Conservation (phyloP, 2,797 vertebrate genomes). For the Leptodactylus fallax region DNA sequence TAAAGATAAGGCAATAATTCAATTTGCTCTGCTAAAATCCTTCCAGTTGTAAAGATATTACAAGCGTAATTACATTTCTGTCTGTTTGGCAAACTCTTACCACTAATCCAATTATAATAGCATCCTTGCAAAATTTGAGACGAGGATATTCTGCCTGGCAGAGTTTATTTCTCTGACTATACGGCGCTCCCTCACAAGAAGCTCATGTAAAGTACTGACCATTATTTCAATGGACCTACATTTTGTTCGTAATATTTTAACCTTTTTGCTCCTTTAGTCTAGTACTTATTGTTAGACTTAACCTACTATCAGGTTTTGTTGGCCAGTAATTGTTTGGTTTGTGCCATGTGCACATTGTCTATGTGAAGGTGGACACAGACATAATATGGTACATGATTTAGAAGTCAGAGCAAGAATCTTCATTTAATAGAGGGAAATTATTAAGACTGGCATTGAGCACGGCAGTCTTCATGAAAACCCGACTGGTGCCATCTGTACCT, state of each 20-base stretch:
- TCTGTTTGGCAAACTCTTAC: slow-evolving; percentile 38
- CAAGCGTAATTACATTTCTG: slow-evolving; percentile 37
- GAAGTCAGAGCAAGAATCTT: too few species aligned
- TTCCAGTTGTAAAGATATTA: slow-evolving; percentile 41
- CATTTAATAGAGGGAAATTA: too few species aligned
- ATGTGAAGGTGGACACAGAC: too few species aligned
- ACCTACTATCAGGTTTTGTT: too few species aligned
- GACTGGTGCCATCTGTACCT: too few species aligned
- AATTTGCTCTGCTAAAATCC: slow-evolving; percentile 33
- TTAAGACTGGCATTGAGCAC: too few species aligned
- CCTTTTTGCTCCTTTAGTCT: neutral
- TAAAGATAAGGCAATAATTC: slow-evolving; percentile 21
- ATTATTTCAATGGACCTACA: neutral
- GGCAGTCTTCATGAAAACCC: too few species aligned
- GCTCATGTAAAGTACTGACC: neutral
- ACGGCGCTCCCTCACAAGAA: too few species aligned
- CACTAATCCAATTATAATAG: slow-evolving; percentile 46
- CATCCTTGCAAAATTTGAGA: slow-evolving; percentile 8
- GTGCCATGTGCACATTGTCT: too few species aligned
- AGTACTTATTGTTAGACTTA: too few species aligned
- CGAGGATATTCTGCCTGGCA: neutral
- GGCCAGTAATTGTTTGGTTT: too few species aligned
- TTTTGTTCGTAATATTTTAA: neutral
- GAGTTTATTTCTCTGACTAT: neutral
- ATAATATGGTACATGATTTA: too few species aligned